Base-by-base conservation (phyloP, 2,113 vertebrate genomes). In the Paratilapia polleni region DNA sequence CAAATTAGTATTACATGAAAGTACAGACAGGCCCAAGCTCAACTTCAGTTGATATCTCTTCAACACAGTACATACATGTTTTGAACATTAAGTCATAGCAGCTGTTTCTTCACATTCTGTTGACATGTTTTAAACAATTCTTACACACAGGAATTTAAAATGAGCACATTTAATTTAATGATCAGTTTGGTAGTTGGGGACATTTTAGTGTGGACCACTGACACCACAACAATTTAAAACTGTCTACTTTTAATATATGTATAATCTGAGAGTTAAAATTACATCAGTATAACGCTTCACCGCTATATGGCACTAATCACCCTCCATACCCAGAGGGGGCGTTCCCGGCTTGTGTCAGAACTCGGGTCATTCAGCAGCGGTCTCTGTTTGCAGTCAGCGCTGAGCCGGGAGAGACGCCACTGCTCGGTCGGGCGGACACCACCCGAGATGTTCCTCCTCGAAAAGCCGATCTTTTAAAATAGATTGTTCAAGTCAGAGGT, bases 261-360 rank as follows among this genome's bases (percentile, higher is more conserved):
- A 41, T 41, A 41, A 41, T 41, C 8, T 41, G 9, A 41, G 9
- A 41, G 10, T 41, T 9, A 36, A 28, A 70, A 70, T 20, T 43
- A 10, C 10, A 43, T 14, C 22, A 6, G 28, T 31, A 13, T 20
- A 47, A 54, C 1, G 47, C 9, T 17, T 56, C 60, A 3, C 82
- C 41, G n/a, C 84, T 60, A 0, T 4, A 3, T 1, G 85, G 83
- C 86, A 85, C 84, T 54, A 41, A 64, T 79, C 43, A 49, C 54
- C 47, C 56, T 12, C n/a, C 82, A 81, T 66, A 88, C 59, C 1
- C 57, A 1, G 56, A 83, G 79, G 92, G 81, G 92, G 92, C 90
- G 92, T 83, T 87, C 82, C 84, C 76, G 58, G 64, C 43, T 52
- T 31, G 80, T 36, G 9, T 58, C 83, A 1, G 34, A 52, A 58